Evolutionary conservation across 2,797 vertebrate species (phyloP), one percentile per base, ranked within the genome.

Genomic region (Esox masquinongy): DNA sequence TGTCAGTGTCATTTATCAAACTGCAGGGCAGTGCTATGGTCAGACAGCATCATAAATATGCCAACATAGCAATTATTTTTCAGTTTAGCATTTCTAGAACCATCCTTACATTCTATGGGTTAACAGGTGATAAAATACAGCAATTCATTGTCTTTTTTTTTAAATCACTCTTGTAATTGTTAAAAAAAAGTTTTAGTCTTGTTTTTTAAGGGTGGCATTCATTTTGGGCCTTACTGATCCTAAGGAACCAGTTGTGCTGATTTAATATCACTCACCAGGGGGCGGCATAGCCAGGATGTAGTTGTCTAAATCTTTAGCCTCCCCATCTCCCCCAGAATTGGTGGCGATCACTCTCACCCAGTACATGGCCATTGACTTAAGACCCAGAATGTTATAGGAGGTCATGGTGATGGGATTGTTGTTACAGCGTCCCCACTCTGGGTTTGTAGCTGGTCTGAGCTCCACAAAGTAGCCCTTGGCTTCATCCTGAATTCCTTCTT

Each of bases 381-480:
- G 91, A 19, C 95, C 96, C 87, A 93, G 94, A 11, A 95, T 89
- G 0, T 89, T 95, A 80, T 93, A 96, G 39, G 89, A 91, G 76
- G 90, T 92, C 19, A 70, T n/a, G 0, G 88, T 86, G 75, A 95
- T 86, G 0, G 92, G 81, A 68, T 83, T 91, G 8, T 70, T 7
- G 63, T 95, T 96, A 85, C 95, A 96, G 0, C 90, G 93, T 72
- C 73, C 79, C 97, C 97, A 97, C 51, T 88, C 93, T 43, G 89
- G 85, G 82, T 88, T 90, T 75, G 92, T 92, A 11, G 90, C 88
- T 79, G 92, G 85, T 70, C 93, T 89, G 70, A 96, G 81, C 85
- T 97, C 96, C 77, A 97, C 95, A 81, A 95, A 88, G 0, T 96
- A 97, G 12, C 95, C 96, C 82, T 93, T 95, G 39, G 94, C 93